A percentile compares a stretch with the other conserved stretches of the same genome.
phyloP scores from a whole-genome alignment of 30 jellyfish, hydroid and myxozoan species.

The Mastigias papua region DNA sequence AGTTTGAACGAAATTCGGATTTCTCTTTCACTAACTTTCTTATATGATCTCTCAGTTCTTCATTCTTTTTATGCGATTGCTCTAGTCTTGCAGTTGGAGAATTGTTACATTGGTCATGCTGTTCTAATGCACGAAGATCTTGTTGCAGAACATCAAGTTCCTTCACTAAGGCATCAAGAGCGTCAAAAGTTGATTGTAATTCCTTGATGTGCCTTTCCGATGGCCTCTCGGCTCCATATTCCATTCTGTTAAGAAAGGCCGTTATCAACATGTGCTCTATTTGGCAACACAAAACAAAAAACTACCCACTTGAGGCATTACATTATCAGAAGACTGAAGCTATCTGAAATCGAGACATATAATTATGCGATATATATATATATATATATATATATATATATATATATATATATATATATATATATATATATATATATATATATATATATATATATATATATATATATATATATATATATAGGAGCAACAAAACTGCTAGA shows the following conservation, averaged over 20 bases:
- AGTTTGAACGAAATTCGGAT: conserved; percentile 70
- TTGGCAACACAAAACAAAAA: neutral
- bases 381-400: too few species aligned
- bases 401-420: too few species aligned
- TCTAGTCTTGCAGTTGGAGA: conserved; percentile 68
- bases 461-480: too few species aligned
- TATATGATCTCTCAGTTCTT: conserved; percentile 66
- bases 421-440: too few species aligned
- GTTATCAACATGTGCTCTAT: too few species aligned
- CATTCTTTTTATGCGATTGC: conserved; percentile 55
- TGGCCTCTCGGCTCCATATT: conserved; percentile 62
- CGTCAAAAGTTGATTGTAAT: conserved; percentile 61
- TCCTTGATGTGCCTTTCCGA: conserved; percentile 71
- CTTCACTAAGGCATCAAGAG: conserved; percentile 56
- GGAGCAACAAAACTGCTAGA: too few species aligned
- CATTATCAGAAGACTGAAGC: too few species aligned
- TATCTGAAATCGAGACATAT: too few species aligned
- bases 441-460: too few species aligned
- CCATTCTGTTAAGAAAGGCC: too few species aligned
- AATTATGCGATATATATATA: too few species aligned
- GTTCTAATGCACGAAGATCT: conserved; percentile 66
- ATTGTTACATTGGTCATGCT: conserved; percentile 45
- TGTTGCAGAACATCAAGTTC: conserved; percentile 60
- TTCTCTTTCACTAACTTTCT: conserved; percentile 68
- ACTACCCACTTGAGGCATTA: too few species aligned